Evolutionary conservation across 2,888 invertebrate species (phyloP).

Genomic region (Homarus gammarus): DNA sequence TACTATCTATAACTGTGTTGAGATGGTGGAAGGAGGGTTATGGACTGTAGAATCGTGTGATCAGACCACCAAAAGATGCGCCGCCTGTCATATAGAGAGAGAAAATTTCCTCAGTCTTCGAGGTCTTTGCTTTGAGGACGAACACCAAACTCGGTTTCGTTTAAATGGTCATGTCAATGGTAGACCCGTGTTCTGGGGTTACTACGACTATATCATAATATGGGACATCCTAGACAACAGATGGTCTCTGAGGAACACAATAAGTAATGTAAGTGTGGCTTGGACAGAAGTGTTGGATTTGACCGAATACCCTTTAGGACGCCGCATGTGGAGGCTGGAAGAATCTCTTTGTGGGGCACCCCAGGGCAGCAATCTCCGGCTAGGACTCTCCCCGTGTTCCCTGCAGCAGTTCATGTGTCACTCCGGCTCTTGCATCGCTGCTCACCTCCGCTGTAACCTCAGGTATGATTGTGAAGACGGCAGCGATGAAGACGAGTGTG

Average conservation of each 20-base stretch:
- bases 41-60: slow-evolving; percentile 39
- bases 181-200: slow-evolving; percentile 50
- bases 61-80: slow-evolving; percentile 21
- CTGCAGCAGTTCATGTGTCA: slow-evolving; percentile 1
- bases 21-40: slow-evolving; percentile 27
- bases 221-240: not conserved
- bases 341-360: not conserved
- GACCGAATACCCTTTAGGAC: slow-evolving; percentile 16
- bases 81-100: slow-evolving; percentile 13
- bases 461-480: slow-evolving; percentile 26
- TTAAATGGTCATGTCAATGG: slow-evolving; percentile 37
- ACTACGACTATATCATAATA: slow-evolving; percentile 19
- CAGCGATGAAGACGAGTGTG: slow-evolving; percentile 39
- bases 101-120: slow-evolving; percentile 20
- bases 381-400: slow-evolving; percentile 10
- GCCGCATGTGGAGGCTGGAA: not conserved
- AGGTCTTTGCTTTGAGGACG: slow-evolving; percentile 41
- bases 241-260: slow-evolving; percentile 30
- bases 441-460: not conserved
- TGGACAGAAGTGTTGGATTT: no score
- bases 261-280: not conserved
- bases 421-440: slow-evolving; percentile 18
- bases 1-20: not conserved
- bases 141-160: slow-evolving; percentile 24
- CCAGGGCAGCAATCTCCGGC: not conserved